Conservation (phyloP, 2,888 invertebrate species). For the Masnerella sp. region DNA sequence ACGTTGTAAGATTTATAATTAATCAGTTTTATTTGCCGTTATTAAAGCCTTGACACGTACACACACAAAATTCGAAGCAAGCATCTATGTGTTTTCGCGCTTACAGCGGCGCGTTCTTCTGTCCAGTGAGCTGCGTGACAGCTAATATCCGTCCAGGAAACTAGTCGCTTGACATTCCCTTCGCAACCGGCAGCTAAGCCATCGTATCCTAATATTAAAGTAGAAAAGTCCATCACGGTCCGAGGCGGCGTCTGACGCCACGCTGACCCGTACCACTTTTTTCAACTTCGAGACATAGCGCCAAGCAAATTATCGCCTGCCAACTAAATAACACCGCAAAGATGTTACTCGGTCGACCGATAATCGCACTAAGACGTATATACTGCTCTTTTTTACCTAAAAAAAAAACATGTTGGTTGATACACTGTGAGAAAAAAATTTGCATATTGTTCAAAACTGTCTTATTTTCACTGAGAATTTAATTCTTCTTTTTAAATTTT, state of each 20-base stretch:
- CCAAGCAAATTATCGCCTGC: slow-evolving; percentile 4
- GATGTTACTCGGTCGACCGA: slow-evolving; percentile 23
- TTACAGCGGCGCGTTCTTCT: slow-evolving; percentile 67
- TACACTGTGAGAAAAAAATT: too few species aligned
- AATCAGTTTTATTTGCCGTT: too few species aligned
- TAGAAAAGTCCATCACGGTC: slow-evolving; percentile 52
- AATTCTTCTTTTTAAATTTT: too few species aligned
- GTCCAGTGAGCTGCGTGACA: slow-evolving; percentile 77
- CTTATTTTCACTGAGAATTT: too few species aligned
- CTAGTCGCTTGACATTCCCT: slow-evolving; percentile 70
- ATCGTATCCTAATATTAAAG: slow-evolving; percentile 71
- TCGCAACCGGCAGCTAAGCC: slow-evolving; percentile 66
- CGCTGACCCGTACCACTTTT: slow-evolving; percentile 37
- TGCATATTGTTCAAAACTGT: too few species aligned
- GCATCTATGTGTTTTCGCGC: slow-evolving; percentile 31
- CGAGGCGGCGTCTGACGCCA: slow-evolving; percentile 14
- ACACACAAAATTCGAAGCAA: too few species aligned
- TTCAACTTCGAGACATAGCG: too few species aligned
- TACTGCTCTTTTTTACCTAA: too few species aligned
- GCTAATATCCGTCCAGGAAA: slow-evolving; percentile 78
- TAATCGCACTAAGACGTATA: slow-evolving; percentile 26
- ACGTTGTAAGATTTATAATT: too few species aligned
- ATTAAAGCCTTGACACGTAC: too few species aligned
- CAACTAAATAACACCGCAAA: slow-evolving; percentile 14
- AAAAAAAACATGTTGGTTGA: too few species aligned